These are phyloP conservation scores for Aphelenchoides besseyi DNA, from an alignment of 1,140 invertebrate species.

Conservation along the genomic window DNA sequence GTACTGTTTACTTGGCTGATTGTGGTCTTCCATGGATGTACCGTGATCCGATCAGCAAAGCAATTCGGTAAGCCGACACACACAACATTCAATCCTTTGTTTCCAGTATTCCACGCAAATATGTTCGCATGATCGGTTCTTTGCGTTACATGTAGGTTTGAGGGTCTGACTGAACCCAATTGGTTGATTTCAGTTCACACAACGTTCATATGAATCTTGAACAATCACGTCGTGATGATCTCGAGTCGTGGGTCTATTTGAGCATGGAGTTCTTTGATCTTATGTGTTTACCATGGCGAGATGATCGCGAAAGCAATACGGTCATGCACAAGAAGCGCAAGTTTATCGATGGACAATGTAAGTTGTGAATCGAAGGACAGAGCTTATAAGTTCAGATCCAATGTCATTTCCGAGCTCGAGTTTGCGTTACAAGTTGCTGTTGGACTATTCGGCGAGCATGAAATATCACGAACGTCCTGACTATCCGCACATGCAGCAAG, in stretches of 20 bases:
- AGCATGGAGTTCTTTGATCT: constrained; percentile 9
- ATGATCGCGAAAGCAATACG: neutral
- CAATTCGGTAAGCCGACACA: too few species aligned
- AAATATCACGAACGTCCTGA: neutral
- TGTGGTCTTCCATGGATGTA: neutral
- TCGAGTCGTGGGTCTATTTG: constrained; percentile 1
- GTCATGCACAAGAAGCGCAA: constrained; percentile 7
- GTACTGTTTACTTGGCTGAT: neutral
- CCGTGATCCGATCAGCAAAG: neutral
- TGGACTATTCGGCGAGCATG: neutral
- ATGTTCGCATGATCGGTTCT: neutral
- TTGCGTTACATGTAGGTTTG: constrained; percentile 9
- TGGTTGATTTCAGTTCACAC: too few species aligned
- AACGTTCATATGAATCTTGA: neutral
- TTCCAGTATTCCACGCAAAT: neutral
- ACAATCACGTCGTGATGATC: neutral
- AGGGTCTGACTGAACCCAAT: too few species aligned
- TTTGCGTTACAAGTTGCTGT: neutral
- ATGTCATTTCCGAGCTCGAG: neutral
- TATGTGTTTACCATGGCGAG: neutral
- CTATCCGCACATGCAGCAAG: neutral
- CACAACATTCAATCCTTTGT: neutral
- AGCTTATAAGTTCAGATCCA: constrained; percentile 1
- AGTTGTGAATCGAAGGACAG: too few species aligned
- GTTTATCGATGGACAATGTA: constrained; percentile 1